Base-by-base conservation (phyloP, 2,113 vertebrate genomes). In the Pseudopipra pipra region DNA sequence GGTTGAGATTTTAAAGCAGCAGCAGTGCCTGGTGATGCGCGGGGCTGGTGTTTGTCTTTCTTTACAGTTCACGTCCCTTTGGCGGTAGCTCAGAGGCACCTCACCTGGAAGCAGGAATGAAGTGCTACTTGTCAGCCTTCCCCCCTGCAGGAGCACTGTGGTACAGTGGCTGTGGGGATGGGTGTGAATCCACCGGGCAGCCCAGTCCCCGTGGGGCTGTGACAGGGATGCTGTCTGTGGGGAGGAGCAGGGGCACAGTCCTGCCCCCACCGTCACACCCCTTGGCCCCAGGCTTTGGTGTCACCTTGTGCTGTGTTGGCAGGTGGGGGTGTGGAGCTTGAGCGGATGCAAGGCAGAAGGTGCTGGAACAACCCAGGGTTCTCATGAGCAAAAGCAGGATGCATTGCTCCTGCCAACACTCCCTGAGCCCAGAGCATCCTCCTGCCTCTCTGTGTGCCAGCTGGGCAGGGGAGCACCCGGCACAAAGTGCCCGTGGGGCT, bases 271-370 rank as follows among this genome's bases (percentile, higher is more conserved):
- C 16, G 2, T 7, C 2, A 12, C 28, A 28, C 3, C 55, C 58
- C 30, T 27, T 20, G 28, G 46, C 61, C 15, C 0, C 0, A 9
- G 33, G 37, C 16, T 54, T 6, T 31, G 75, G 13, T 2, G 12
- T 47, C 15, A 0, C 30, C 5, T 12, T 1, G 5, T 6, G 68
- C 28, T 0, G 2, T 22, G 25, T 14, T 11, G 75, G 78, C 39
- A 49, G 44, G 55, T 13, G 5, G 49, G 22, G 54, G 9, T 2
- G 44, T 3, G 31, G 12, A 11, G 41, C 59, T 70, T 17, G 56
- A 67, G 43, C 33, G 37, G 14, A 3, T 13, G 18, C 52, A n/a
- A 35, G 39, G 85, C 73, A 24, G 68, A 61, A 74, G 82, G 68
- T 68, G 58, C 37, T 31, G 14, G 71, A 73, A 33, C 41, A n/a